Conservation (phyloP, 2,113 vertebrate species). For the Herpetotheres cachinnans region DNA sequence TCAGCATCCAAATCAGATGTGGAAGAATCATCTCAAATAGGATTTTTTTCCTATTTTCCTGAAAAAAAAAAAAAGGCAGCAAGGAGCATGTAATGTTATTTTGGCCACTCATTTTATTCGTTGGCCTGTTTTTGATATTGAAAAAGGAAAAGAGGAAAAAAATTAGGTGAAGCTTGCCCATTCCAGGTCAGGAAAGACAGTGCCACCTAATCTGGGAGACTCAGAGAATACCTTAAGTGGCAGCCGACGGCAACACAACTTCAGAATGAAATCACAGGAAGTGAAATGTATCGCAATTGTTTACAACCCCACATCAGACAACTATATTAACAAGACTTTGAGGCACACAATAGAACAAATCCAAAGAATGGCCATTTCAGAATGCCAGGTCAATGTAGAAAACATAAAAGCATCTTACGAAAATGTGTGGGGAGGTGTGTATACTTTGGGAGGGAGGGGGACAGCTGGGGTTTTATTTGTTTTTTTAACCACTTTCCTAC, state of each 20-base stretch:
- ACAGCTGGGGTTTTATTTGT: not conserved
- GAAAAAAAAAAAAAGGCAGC: not conserved
- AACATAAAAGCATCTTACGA: conserved; percentile 41
- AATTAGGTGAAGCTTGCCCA: not conserved
- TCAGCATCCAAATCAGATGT: not conserved
- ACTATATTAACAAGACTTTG: conserved; percentile 38
- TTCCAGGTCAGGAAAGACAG: conserved; percentile 36
- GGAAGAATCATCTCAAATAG: not conserved
- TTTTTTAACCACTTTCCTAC: not conserved
- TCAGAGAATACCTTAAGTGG: conserved; percentile 28
- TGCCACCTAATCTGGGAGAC: not conserved
- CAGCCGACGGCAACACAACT: conserved; percentile 30
- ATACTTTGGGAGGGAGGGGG: not conserved
- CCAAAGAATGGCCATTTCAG: conserved; percentile 47
- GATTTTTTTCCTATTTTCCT: too few relatives aligned
- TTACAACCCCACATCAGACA: conserved; percentile 58
- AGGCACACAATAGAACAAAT: conserved; percentile 57
- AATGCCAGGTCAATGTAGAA: conserved; percentile 50
- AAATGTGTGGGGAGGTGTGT: not conserved
- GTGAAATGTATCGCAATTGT: conserved; percentile 54
- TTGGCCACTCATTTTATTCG: not conserved
- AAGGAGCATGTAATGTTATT: not conserved
- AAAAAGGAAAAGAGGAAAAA: not conserved
- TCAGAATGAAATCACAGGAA: conserved; percentile 57
- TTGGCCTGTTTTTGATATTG: not conserved